Percentiles rank a stretch among this genome's conserved stretches.
Evolutionary conservation across 1,140 invertebrate genomes (phyloP).

Genomic region (Antheraea mylitta): DNA sequence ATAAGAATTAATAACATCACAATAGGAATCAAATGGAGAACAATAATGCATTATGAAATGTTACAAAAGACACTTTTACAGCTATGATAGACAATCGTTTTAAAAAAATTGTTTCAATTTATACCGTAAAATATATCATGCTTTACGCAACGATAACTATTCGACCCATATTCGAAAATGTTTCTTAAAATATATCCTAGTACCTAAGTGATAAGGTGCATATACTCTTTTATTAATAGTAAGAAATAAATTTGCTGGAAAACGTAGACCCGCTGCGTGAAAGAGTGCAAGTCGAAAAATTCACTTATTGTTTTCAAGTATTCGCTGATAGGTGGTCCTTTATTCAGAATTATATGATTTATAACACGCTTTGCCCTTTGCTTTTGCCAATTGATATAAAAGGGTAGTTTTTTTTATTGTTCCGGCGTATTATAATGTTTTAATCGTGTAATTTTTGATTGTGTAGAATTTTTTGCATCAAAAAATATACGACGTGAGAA

Average conservation of each 20-base stretch:
- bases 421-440: slow-evolving; percentile 31
- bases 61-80: slow-evolving; percentile 36
- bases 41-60: not conserved
- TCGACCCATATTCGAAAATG: not conserved
- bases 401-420: slow-evolving; percentile 26
- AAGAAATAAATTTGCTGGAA: not conserved
- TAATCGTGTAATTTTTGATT: slow-evolving; percentile 11
- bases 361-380: slow-evolving; percentile 11
- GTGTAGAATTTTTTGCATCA: not conserved
- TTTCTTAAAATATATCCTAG: not conserved
- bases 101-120: not conserved
- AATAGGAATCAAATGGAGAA: not conserved
- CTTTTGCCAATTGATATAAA: slow-evolving; percentile 26
- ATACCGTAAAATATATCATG: not conserved
- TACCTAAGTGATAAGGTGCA: not conserved
- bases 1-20: not conserved
- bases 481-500: not conserved
- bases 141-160: not conserved
- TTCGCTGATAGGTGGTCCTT: slow-evolving; percentile 43
- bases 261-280: slow-evolving; percentile 38
- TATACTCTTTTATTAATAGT: not conserved
- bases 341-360: slow-evolving; percentile 32
- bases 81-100: slow-evolving; percentile 19
- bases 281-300: slow-evolving; percentile 40
- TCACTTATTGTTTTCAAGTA: slow-evolving; percentile 38